Conservation (phyloP, 2,797 vertebrate genomes). For the Coregonus sp. region DNA sequence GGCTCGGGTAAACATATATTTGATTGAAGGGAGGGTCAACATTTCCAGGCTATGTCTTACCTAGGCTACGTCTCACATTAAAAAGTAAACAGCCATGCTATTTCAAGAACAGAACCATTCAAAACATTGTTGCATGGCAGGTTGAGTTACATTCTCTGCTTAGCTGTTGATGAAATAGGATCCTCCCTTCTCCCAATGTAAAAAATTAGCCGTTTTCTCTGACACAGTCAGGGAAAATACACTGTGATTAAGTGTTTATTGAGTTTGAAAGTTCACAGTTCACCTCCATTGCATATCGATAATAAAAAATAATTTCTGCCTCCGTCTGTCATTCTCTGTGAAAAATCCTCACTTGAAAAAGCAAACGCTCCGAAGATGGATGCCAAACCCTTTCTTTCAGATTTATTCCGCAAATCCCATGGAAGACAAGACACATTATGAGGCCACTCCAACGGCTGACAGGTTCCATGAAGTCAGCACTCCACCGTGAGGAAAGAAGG, state of each 20-base stretch:
- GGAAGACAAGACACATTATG: conserved; percentile 15
- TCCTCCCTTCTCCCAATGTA: background rate
- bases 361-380: background rate
- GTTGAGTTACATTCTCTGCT: background rate
- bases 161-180: background rate
- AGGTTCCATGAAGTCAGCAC: conserved; percentile 24
- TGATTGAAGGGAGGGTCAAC: no score
- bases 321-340: background rate
- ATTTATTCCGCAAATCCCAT: conserved; percentile 28
- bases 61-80: background rate
- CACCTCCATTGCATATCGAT: background rate
- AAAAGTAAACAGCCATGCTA: no score
- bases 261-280: background rate
- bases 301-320: background rate
- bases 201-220: background rate
- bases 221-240: background rate
- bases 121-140: background rate
- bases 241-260: background rate
- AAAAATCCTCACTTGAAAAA: background rate
- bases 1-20: no score
- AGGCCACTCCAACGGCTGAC: background rate
- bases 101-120: background rate
- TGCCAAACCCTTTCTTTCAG: no score
- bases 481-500: background rate
- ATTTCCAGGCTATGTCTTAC: no score